These are phyloP conservation scores for Sturmia bella DNA, from an alignment of 2,888 invertebrate genomes.

Conservation along the genomic window DNA sequence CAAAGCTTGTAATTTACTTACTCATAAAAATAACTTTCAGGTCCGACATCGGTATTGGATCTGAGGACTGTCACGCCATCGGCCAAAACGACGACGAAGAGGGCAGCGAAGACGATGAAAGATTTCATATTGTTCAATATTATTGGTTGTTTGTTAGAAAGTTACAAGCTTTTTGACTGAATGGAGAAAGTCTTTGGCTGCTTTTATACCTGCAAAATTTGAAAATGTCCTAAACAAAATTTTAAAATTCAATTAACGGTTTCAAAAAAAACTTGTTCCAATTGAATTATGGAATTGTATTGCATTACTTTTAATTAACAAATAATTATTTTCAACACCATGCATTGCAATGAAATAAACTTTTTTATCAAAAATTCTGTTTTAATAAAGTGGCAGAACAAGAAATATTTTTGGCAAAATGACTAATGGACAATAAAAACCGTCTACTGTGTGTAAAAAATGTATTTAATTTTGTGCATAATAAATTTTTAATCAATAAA, in stretches of 20 bases:
- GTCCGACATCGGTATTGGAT: conserved; percentile 83
- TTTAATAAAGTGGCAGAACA: neutral
- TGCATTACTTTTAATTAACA: conserved; percentile 11
- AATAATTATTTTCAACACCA: neutral
- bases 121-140: conserved; percentile 73
- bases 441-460: neutral
- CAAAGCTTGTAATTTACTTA: conserved; percentile 36
- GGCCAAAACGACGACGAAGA: conserved; percentile 74
- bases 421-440: conserved; percentile 5
- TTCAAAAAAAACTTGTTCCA: conserved; percentile 31
- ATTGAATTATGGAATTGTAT: conserved; percentile 36
- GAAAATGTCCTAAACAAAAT: neutral
- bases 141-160: conserved; percentile 37
- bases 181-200: neutral
- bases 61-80: conserved; percentile 74
- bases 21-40: conserved; percentile 83
- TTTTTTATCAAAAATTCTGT: neutral
- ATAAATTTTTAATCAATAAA: neutral
- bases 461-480: neutral
- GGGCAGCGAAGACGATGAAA: conserved; percentile 71
- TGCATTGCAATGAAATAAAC: neutral
- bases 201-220: conserved; percentile 35
- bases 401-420: neutral
- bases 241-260: conserved; percentile 24
- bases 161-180: conserved; percentile 34